A percentile compares a stretch with the other conserved stretches of the same genome.
phyloP scores from a whole-genome alignment of 2,113 vertebrate genomes.

The Tenrec ecaudatus region DNA sequence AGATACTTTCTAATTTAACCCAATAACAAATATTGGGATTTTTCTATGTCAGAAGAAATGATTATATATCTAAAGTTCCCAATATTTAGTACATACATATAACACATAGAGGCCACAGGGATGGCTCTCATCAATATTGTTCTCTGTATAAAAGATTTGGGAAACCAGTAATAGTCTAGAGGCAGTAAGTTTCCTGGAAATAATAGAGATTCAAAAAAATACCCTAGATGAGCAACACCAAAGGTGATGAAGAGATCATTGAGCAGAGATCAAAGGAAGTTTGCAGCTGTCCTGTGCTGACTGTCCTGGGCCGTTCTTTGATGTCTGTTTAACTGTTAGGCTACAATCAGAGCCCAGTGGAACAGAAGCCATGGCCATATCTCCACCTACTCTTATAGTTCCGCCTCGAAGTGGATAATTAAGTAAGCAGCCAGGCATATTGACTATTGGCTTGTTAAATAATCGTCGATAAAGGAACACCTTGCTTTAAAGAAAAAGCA shows the following conservation, averaged over 20 bases:
- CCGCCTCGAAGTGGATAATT: not conserved
- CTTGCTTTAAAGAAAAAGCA: not conserved
- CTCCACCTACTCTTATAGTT: conserved; percentile 25
- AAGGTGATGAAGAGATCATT: conserved; percentile 61
- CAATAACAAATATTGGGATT: not conserved
- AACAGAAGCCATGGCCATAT: conserved; percentile 62
- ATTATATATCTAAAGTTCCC: not conserved
- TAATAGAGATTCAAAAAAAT: conserved; percentile 30
- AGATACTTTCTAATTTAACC: conserved; percentile 23
- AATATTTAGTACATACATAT: not conserved
- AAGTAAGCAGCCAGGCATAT: not conserved
- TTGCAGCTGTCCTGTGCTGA: conserved; percentile 71
- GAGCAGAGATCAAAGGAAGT: conserved; percentile 77
- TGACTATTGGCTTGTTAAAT: not conserved
- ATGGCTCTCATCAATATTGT: not conserved
- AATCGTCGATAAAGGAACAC: not conserved
- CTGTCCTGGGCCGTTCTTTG: conserved; percentile 72
- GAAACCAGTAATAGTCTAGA: not conserved
- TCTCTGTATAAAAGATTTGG: not conserved
- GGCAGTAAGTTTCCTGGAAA: conserved; percentile 33
- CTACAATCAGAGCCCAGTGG: conserved; percentile 67
- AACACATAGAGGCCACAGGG: not conserved
- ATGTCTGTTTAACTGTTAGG: conserved; percentile 74
- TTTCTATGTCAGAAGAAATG: not conserved
- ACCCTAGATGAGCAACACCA: conserved; percentile 41